phyloP scores from a whole-genome alignment of 2,888 invertebrate species.

The Morpho deidamia region DNA sequence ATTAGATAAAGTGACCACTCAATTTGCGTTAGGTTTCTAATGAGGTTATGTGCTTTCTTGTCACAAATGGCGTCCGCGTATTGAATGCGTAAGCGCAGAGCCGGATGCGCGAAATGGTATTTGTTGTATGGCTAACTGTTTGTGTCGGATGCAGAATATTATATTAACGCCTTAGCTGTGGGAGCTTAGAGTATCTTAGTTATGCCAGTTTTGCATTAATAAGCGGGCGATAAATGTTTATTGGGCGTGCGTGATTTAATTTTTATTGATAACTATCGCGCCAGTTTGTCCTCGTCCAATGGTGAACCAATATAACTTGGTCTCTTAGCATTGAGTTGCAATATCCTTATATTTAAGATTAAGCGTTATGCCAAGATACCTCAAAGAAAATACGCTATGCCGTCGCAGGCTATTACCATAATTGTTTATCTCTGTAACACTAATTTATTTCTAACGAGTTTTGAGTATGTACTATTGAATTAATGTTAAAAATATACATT shows the following conservation, averaged over 20 bases:
- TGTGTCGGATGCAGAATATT: slow-evolving; percentile 56
- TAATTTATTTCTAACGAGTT: too few species aligned
- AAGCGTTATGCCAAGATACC: too few species aligned
- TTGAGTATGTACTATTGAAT: too few species aligned
- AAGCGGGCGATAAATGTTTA: slow-evolving; percentile 5
- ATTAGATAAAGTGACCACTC: slow-evolving; percentile 64
- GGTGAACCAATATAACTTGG: too few species aligned
- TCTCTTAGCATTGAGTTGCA: too few species aligned
- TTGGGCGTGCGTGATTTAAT: slow-evolving; percentile 14
- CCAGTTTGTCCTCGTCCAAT: background rate
- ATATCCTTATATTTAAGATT: too few species aligned
- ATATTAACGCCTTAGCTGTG: slow-evolving; percentile 40
- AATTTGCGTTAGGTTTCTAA: slow-evolving; percentile 76
- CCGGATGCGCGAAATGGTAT: slow-evolving; percentile 75
- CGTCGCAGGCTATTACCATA: too few species aligned
- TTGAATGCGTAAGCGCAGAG: slow-evolving; percentile 68
- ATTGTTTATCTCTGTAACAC: too few species aligned
- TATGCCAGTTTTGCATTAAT: slow-evolving; percentile 11
- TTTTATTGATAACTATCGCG: slow-evolving; percentile 7
- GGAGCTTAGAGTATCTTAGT: slow-evolving; percentile 6
- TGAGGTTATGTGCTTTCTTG: slow-evolving; percentile 78
- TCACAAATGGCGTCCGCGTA: slow-evolving; percentile 66
- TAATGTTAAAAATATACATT: too few species aligned
- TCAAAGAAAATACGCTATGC: too few species aligned
- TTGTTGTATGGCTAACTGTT: slow-evolving; percentile 62